Conservation (phyloP, 2,888 invertebrate genomes). For the Macrosiphum euphorbiae region DNA sequence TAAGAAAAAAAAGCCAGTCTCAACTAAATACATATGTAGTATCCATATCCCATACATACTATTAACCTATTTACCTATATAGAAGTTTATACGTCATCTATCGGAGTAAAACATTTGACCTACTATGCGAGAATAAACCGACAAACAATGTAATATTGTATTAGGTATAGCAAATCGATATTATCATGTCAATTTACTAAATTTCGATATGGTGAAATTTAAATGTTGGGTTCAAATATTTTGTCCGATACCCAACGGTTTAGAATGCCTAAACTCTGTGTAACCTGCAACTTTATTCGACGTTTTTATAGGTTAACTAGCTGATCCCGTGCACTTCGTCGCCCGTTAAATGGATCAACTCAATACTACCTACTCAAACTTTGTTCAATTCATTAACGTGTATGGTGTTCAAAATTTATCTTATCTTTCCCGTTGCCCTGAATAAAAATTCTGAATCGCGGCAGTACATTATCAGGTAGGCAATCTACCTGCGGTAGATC, state of each 20-base stretch:
- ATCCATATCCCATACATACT: neutral
- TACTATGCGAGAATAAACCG: neutral
- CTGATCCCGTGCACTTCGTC: too few relatives aligned
- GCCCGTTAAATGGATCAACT: too few relatives aligned
- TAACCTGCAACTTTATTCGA: neutral
- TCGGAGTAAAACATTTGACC: slow-evolving; percentile 2
- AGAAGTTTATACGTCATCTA: too few relatives aligned
- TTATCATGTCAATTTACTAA: neutral
- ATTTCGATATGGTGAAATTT: neutral
- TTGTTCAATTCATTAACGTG: too few relatives aligned
- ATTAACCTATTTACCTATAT: slow-evolving; percentile 34
- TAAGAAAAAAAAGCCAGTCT: neutral
- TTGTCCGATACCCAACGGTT: neutral
- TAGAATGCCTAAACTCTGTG: neutral
- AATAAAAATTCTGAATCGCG: too few relatives aligned
- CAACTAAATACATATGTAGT: neutral
- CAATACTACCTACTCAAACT: too few relatives aligned
- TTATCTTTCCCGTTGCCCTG: too few relatives aligned
- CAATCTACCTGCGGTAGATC: too few relatives aligned
- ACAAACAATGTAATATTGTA: neutral
- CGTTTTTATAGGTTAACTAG: neutral
- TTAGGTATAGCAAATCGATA: neutral
- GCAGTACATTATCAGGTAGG: too few relatives aligned
- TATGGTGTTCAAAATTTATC: too few relatives aligned
- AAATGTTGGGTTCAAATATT: neutral